Evolutionary conservation across 2,797 vertebrate genomes (phyloP).

Genomic region (Leptoclinus maculatus): DNA sequence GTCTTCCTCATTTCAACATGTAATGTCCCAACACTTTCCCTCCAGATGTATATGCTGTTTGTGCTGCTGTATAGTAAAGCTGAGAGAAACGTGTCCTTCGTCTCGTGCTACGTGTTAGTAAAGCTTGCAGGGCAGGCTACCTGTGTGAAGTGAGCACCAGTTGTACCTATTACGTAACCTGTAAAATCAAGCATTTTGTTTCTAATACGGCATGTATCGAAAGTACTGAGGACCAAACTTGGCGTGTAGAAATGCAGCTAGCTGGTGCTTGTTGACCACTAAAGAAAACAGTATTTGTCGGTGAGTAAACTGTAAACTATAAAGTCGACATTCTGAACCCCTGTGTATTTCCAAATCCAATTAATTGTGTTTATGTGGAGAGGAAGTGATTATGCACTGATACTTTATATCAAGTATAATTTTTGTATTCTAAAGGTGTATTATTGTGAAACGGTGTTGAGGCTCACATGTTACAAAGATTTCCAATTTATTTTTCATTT

Average conservation of each 20-base stretch:
- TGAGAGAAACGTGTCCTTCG: slow-evolving; percentile 43
- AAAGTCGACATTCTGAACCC: slow-evolving; percentile 41
- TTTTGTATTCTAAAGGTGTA: slow-evolving; percentile 80
- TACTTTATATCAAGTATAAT: slow-evolving; percentile 79
- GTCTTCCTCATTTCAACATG: slow-evolving; percentile 42
- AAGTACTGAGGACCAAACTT: slow-evolving; percentile 27
- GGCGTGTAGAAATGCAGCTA: slow-evolving; percentile 25
- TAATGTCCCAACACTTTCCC: slow-evolving; percentile 42
- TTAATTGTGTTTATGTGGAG: slow-evolving; percentile 59
- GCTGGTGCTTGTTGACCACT: slow-evolving; percentile 52
- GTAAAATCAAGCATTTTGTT: slow-evolving; percentile 19
- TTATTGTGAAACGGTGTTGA: slow-evolving; percentile 69
- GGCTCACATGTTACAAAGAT: slow-evolving; percentile 45
- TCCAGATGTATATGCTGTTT: slow-evolving; percentile 60
- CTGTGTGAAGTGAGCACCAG: slow-evolving; percentile 51
- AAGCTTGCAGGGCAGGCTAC: slow-evolving; percentile 77
- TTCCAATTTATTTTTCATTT: slow-evolving; percentile 42
- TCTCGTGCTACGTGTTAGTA: slow-evolving; percentile 44
- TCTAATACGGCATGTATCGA: slow-evolving; percentile 8
- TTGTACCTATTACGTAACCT: slow-evolving; percentile 35
- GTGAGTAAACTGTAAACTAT: slow-evolving; percentile 45
- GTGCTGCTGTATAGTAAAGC: slow-evolving; percentile 73
- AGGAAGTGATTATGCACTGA: slow-evolving; percentile 85
- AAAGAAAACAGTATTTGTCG: slow-evolving; percentile 44
- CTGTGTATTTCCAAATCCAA: slow-evolving; percentile 54